phyloP scores from a whole-genome alignment of 2,888 invertebrate genomes.

The Eupithecia subfuscata region DNA sequence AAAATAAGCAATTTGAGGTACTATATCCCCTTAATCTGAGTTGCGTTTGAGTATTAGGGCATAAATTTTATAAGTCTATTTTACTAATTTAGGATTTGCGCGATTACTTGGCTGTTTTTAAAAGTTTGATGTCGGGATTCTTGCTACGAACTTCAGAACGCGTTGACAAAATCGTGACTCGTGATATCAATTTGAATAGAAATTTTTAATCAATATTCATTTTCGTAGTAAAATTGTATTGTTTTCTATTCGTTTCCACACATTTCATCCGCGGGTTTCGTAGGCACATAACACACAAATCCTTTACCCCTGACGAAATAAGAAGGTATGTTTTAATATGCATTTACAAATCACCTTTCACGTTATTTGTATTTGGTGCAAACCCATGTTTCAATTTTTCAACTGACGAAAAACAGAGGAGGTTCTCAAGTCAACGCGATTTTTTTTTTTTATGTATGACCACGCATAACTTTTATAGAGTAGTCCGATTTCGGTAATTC shows the following conservation, averaged over 20 bases:
- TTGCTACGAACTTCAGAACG: neutral
- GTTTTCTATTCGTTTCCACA: neutral
- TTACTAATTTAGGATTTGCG: conserved; percentile 13
- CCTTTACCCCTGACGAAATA: neutral
- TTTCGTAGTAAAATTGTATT: neutral
- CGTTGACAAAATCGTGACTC: neutral
- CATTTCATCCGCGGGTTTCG: neutral
- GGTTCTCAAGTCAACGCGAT: no score
- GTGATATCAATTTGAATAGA: neutral
- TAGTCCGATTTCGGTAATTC: no score
- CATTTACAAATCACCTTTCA: no score
- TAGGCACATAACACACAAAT: neutral
- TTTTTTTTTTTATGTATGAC: no score
- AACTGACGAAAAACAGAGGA: no score
- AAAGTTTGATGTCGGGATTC: neutral
- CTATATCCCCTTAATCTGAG: no score
- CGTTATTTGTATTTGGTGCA: no score
- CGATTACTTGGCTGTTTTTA: neutral
- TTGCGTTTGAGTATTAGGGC: no score
- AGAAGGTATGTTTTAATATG: neutral
- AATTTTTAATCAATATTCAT: neutral
- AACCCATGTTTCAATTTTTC: no score
- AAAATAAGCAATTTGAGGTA: no score
- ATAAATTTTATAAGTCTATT: neutral
- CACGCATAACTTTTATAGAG: no score